These are phyloP conservation scores for Heliconius hewitsoni DNA, from an alignment of 1,140 invertebrate genomes.

Conservation along the genomic window DNA sequence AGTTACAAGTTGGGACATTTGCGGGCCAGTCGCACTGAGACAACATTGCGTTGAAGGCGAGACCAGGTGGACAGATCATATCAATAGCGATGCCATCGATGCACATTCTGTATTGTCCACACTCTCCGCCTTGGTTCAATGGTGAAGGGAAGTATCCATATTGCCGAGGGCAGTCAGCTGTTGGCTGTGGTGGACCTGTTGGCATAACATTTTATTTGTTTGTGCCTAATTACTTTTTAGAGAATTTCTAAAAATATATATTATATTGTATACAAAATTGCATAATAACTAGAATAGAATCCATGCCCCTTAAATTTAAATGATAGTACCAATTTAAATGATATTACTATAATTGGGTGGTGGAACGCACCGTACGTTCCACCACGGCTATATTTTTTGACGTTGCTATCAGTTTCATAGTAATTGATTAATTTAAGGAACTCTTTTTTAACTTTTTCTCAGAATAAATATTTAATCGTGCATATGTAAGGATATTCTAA, in stretches of 20 bases:
- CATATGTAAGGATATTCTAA: too few relatives aligned
- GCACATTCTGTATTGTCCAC: conserved; percentile 67
- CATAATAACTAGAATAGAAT: too few relatives aligned
- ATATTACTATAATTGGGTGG: too few relatives aligned
- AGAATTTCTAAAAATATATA: neutral
- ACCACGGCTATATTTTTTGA: too few relatives aligned
- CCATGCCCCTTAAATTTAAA: too few relatives aligned
- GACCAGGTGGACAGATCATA: conserved; percentile 88
- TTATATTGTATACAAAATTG: neutral
- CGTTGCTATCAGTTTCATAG: too few relatives aligned
- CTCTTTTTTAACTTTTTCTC: too few relatives aligned
- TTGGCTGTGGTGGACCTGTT: conserved; percentile 79
- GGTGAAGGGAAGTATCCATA: conserved; percentile 90
- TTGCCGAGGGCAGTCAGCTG: conserved; percentile 90
- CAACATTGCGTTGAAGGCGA: conserved; percentile 89
- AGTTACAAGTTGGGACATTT: conserved; percentile 86
- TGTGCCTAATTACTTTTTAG: neutral
- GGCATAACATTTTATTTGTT: neutral
- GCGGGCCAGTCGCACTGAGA: conserved; percentile 93
- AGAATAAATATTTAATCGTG: too few relatives aligned
- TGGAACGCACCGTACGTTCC: too few relatives aligned
- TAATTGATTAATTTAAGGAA: too few relatives aligned
- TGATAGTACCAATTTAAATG: too few relatives aligned
- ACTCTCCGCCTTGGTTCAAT: conserved; percentile 76
- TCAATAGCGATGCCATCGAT: conserved; percentile 85